These are phyloP conservation scores for Phragmatobia fuliginosa DNA, from an alignment of 2,888 invertebrate genomes.

Conservation along the genomic window DNA sequence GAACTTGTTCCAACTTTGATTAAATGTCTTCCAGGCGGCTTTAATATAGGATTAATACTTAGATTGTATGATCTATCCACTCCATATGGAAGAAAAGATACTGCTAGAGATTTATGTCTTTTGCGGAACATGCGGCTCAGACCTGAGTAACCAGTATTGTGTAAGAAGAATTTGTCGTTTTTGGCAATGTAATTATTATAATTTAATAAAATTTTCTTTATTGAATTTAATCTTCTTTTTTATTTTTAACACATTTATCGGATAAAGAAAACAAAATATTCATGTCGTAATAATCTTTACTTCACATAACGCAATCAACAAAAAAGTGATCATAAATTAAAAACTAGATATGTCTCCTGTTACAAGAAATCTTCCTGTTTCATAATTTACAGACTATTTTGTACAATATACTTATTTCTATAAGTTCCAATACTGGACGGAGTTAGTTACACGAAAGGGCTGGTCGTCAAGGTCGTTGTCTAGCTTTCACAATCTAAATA, in stretches of 20 bases:
- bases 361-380: conserved; percentile 47
- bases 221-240: not conserved
- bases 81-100: conserved; percentile 92
- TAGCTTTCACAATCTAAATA: conserved; percentile 2
- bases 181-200: not conserved
- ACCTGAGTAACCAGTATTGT: conserved; percentile 70
- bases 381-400: conserved; percentile 53
- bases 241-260: conserved; percentile 3
- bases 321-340: conserved; percentile 69
- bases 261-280: conserved; percentile 43
- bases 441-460: conserved; percentile 16
- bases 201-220: conserved; percentile 6
- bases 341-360: conserved; percentile 54
- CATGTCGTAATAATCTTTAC: conserved; percentile 63
- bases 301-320: conserved; percentile 71
- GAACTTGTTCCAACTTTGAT: conserved; percentile 93
- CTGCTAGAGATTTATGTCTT: conserved; percentile 95
- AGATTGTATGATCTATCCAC: conserved; percentile 93
- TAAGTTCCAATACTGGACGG: conserved; percentile 30
- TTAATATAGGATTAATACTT: conserved; percentile 90
- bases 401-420: conserved; percentile 52
- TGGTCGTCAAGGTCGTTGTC: conserved; percentile 13
- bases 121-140: conserved; percentile 92
- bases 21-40: conserved; percentile 92
- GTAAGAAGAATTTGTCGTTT: conserved; percentile 6